Evolutionary conservation across 2,888 invertebrate species (phyloP).

Genomic region (Pollenia angustigena): DNA sequence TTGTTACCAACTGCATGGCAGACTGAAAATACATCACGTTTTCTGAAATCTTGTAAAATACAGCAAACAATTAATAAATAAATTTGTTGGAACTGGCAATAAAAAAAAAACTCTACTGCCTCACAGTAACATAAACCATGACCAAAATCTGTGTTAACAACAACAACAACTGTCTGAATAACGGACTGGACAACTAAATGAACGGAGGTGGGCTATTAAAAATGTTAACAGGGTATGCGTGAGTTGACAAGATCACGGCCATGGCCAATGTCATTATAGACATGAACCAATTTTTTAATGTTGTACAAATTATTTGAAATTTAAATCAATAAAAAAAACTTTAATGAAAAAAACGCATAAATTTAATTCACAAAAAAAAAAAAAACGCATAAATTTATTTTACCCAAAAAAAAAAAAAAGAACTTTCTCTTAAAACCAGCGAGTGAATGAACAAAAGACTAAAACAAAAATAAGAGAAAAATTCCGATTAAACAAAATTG

Average conservation of each 20-base stretch:
- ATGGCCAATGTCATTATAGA: constrained; percentile 69
- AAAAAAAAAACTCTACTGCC: background rate
- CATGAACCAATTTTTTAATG: constrained; percentile 50
- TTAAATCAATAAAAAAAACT: constrained; percentile 58
- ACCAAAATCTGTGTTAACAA: constrained; percentile 31
- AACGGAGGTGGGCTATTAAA: constrained; percentile 62
- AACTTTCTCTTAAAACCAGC: constrained; percentile 58
- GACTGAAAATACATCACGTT: too few species aligned
- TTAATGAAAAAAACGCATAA: constrained; percentile 6
- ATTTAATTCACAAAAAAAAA: constrained; percentile 15
- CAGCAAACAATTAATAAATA: too few species aligned
- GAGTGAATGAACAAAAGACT: background rate
- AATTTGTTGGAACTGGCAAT: background rate
- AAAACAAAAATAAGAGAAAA: constrained; percentile 17
- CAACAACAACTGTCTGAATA: background rate
- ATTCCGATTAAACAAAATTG: constrained; percentile 52
- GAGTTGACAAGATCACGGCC: constrained; percentile 74
- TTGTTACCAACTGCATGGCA: too few species aligned
- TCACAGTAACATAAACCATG: background rate
- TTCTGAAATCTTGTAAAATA: too few species aligned
- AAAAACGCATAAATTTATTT: constrained; percentile 26
- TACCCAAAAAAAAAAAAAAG: constrained; percentile 17
- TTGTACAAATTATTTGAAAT: constrained; percentile 27
- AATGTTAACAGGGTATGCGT: constrained; percentile 61
- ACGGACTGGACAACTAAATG: background rate